These are phyloP conservation scores for Heliangelus exortis DNA, from an alignment of 2,797 vertebrate genomes.

Conservation along the genomic window DNA sequence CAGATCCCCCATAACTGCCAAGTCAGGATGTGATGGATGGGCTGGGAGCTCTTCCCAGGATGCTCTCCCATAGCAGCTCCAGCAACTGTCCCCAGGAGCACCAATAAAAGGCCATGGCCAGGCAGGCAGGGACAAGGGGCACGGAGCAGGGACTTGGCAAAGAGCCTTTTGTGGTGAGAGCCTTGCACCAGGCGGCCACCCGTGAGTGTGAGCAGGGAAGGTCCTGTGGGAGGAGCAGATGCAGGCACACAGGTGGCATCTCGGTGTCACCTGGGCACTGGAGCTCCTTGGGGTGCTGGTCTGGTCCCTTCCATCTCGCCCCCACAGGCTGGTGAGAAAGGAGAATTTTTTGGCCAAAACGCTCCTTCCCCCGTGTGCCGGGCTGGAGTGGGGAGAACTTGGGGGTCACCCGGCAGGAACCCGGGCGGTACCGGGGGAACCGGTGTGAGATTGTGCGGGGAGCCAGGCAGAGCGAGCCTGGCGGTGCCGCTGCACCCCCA, in stretches of 20 bases:
- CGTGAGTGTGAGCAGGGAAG: accelerated
- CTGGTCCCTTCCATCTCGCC: accelerated
- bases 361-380: accelerated
- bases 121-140: accelerated
- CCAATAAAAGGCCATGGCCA: not conserved
- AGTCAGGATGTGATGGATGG: not conserved
- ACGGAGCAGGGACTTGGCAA: not conserved
- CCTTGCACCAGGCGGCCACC: not conserved
- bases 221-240: accelerated
- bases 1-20: not conserved
- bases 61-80: not conserved
- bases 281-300: accelerated
- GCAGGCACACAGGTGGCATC: not conserved
- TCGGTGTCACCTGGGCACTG: not conserved
- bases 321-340: not conserved
- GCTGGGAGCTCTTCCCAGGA: not conserved
- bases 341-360: not conserved
- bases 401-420: too few species aligned
- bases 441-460: too few species aligned
- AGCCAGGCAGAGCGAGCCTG: too few species aligned
- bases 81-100: accelerated
- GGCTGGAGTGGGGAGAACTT: too few species aligned
- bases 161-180: not conserved
- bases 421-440: too few species aligned
- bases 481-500: too few species aligned